Conservation (phyloP, 2,797 vertebrate genomes). For the Okamejei kenojei region DNA sequence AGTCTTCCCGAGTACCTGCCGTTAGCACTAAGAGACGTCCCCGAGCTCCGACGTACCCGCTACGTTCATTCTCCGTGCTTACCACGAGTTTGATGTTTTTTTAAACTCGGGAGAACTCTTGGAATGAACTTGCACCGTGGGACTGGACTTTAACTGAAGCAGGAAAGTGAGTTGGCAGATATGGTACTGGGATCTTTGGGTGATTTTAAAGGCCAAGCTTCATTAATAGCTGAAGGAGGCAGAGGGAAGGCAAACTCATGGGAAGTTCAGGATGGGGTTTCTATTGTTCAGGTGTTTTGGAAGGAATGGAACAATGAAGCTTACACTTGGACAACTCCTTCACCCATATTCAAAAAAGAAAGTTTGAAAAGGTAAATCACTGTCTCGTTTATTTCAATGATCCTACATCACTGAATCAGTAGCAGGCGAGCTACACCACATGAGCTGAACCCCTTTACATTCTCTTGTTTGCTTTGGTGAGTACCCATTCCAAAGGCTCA, state of each 20-base stretch:
- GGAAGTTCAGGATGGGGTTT: neutral
- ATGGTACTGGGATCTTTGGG: neutral
- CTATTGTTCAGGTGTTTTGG: neutral
- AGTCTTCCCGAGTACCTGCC: too few species aligned
- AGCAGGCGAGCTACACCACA: too few species aligned
- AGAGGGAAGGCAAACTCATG: neutral
- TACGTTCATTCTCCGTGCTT: too few species aligned
- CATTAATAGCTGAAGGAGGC: neutral
- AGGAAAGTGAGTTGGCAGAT: neutral
- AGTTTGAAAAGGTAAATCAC: neutral
- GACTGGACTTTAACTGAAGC: neutral
- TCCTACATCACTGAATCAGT: too few species aligned
- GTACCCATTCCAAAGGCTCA: neutral
- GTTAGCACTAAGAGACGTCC: too few species aligned
- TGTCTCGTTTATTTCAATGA: too few species aligned
- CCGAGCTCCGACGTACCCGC: too few species aligned
- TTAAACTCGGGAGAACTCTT: too few species aligned
- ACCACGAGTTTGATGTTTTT: too few species aligned
- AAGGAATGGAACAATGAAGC: neutral
- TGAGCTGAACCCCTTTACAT: too few species aligned
- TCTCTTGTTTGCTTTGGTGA: too few species aligned
- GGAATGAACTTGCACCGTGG: too few species aligned
- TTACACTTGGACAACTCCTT: neutral
- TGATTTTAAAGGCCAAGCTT: neutral
- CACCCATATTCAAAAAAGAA: neutral